Evolutionary conservation across 2,113 vertebrate species (phyloP).

Genomic region (Labeo catla): DNA sequence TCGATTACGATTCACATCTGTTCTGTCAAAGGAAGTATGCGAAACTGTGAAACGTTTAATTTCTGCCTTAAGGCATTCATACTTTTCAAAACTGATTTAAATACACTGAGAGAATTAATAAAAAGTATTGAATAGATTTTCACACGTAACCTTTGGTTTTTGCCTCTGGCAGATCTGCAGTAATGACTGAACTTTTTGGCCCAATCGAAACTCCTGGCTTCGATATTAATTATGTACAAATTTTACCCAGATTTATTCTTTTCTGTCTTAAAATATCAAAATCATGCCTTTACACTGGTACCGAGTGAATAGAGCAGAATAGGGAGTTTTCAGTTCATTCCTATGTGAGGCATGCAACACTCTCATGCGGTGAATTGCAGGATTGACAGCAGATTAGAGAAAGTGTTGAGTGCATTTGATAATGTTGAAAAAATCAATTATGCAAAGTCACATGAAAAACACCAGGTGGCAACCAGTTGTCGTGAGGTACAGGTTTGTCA

Average conservation of each 20-base stretch:
- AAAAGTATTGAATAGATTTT: neutral
- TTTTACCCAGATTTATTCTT: neutral
- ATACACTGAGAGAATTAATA: neutral
- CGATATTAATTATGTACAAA: neutral
- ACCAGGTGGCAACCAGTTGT: neutral
- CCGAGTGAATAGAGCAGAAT: neutral
- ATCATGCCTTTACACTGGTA: neutral
- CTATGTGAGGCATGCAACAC: neutral
- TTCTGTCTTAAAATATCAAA: constrained; percentile 12
- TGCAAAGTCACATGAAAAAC: neutral
- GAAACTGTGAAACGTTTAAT: constrained; percentile 15
- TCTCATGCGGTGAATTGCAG: neutral
- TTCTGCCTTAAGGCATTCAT: neutral
- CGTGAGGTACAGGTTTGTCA: neutral
- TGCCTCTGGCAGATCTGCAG: neutral
- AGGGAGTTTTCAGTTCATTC: neutral
- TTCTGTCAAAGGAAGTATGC: neutral
- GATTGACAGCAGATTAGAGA: neutral
- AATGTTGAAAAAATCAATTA: neutral
- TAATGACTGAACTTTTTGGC: constrained; percentile 7
- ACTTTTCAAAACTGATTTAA: constrained; percentile 16
- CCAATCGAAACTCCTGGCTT: neutral
- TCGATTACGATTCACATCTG: neutral
- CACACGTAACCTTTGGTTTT: constrained; percentile 22
- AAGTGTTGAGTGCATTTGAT: neutral